Conservation (phyloP, 2,888 invertebrate genomes). For the Romanomermis culicivorax region DNA sequence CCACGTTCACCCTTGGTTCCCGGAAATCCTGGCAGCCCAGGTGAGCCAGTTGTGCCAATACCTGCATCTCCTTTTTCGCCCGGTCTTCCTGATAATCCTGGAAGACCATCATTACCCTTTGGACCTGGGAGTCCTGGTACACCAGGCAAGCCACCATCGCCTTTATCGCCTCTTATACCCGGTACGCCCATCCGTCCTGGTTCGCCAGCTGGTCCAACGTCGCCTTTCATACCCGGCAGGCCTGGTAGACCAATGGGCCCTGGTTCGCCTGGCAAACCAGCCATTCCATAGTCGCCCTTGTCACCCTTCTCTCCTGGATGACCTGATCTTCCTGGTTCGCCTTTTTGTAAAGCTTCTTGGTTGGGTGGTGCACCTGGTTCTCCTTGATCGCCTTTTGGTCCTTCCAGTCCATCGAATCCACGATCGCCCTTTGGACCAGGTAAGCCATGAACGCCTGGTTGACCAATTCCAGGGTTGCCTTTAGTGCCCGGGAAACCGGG, state of each 20-base stretch:
- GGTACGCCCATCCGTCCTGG: constrained; percentile 18
- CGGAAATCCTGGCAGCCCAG: constrained; percentile 34
- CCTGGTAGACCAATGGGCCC: constrained; percentile 17
- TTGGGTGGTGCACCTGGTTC: constrained; percentile 10
- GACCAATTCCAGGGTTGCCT: neutral
- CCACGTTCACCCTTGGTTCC: constrained; percentile 64
- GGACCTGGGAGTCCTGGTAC: constrained; percentile 46
- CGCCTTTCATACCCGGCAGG: constrained; percentile 11
- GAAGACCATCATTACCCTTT: constrained; percentile 36
- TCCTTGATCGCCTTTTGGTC: constrained; percentile 12
- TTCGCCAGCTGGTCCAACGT: constrained; percentile 15
- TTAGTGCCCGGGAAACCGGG: constrained; percentile 39
- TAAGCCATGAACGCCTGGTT: constrained; percentile 10
- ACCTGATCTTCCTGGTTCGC: constrained; percentile 10
- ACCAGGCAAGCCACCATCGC: constrained; percentile 34
- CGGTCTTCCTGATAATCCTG: constrained; percentile 42
- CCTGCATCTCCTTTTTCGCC: constrained; percentile 12
- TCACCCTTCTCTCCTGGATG: constrained; percentile 14
- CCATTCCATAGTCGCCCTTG: constrained; percentile 11
- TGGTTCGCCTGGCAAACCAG: constrained; percentile 22
- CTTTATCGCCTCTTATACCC: constrained; percentile 20
- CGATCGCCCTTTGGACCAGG: constrained; percentile 25
- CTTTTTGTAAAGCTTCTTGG: neutral
- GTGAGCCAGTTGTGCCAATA: constrained; percentile 17
- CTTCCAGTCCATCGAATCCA: constrained; percentile 18